Evolutionary conservation across 2,797 vertebrate genomes (phyloP), one percentile per base, ranked within the genome.

Genomic region (Tenualosa ilisha): DNA sequence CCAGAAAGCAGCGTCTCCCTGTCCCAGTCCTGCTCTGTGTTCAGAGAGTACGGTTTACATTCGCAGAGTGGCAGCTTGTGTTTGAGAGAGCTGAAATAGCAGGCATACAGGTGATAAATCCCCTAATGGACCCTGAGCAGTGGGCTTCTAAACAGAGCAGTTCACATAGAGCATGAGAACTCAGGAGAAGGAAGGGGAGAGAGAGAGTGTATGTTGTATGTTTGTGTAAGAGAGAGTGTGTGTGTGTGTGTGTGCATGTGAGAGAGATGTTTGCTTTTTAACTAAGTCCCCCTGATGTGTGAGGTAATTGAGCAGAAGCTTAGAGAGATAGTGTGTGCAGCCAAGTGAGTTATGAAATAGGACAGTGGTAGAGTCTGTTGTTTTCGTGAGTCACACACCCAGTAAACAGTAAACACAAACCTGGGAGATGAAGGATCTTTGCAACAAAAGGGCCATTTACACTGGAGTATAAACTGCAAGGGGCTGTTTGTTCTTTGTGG

Each of bases 281-380:
- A 79, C 72, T 46, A 79, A 43, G 40, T 79, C 72, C 37, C 20
- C 40, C 72, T 79, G 31, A 75, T 75, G 37, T 37, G 72, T 79
- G 40, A 17, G 37, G 72, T 79, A 79, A 79, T 79, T 79, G 72
- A 79, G 72, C 72, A 79, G 72, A 79, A 79, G 72, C 72, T 79
- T 46, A 22, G 72, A 20, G 72, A 79, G 40, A 9, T 46, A 8
- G 72, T 46, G 72, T 79, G 72, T 79, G 72, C 37, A 22, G 72
- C 72, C 72, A 79, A 43, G 37, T 20, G 72, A 79, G 72, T 22
- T 43, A 22, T 79, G 72, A 79, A 46, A 79, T 46, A 40, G 72
- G 72, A 17, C 40, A 46, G 37, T 7, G 40, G 37, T 17, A 46
- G 17, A 46, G 40, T 79, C 37, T 79, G 68, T 40, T 40, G 31